These are phyloP conservation scores for Ephestia elutella DNA, from an alignment of 1,140 invertebrate genomes.

Conservation along the genomic window DNA sequence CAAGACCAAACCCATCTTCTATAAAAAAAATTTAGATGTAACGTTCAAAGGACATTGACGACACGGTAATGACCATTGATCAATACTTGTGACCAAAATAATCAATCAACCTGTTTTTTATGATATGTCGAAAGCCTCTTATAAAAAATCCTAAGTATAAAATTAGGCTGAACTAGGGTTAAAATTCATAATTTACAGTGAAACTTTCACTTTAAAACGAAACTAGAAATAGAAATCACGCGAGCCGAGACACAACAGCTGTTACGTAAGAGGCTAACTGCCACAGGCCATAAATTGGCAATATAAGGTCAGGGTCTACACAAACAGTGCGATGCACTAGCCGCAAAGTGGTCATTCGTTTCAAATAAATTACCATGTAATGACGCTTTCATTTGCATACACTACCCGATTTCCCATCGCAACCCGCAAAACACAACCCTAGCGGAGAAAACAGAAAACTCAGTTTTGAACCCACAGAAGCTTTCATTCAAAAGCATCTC, in stretches of 20 bases:
- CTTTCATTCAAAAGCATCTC: conserved; percentile 65
- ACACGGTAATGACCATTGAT: no score
- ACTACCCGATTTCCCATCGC: conserved; percentile 45
- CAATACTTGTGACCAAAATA: no score
- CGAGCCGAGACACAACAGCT: conserved; percentile 56
- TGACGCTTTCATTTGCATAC: conserved; percentile 74
- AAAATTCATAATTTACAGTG: conserved; percentile 19
- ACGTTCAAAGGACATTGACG: no score
- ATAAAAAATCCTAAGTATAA: not conserved
- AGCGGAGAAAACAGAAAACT: conserved; percentile 31
- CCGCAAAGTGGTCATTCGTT: conserved; percentile 75
- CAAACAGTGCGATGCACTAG: conserved; percentile 72
- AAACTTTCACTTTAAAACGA: conserved; percentile 53
- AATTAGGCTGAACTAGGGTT: not conserved
- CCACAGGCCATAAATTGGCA: conserved; percentile 71
- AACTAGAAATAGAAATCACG: conserved; percentile 55
- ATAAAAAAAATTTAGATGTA: no score
- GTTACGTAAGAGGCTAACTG: conserved; percentile 70
- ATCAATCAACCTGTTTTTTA: no score
- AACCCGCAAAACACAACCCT: conserved; percentile 49
- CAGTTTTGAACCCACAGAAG: conserved; percentile 21
- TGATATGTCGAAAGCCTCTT: no score
- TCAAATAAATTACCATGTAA: conserved; percentile 76
- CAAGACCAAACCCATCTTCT: no score
- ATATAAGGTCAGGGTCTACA: conserved; percentile 75